Evolutionary conservation across 1,140 invertebrate species (phyloP), one percentile per base, ranked within the genome.

Genomic region (Brachionus rotundiformis): DNA sequence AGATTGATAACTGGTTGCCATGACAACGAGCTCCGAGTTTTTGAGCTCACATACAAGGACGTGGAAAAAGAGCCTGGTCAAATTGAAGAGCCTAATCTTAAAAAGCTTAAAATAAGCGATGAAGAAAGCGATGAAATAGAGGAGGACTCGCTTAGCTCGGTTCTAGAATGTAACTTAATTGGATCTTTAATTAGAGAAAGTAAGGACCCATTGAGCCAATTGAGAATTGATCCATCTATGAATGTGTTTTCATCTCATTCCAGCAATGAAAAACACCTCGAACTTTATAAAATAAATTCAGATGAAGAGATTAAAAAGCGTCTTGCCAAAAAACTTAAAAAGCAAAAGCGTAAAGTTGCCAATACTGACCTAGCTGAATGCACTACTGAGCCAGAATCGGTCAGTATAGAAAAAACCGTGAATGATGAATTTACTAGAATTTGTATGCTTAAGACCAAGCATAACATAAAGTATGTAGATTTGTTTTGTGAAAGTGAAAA

Each of bases 1-100:
- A 92, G 94, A 85, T 89, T 98, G 82, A 90, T 98, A 23, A 94
- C 94, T 44, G 96, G 95, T 10, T 93, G 91, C 82, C 91, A 91
- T 82, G 94, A 96, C 85, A 91, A 91, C 84, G 92, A 94, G 87
- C 88, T 98, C 59, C 88, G 92, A 84, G 92, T 97, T 0, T 98
- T 93, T 92, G 92, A 81, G 36, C 25, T 81, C n/a, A 81, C 2
- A 2, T 54, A 47, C n/a, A 65, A 33, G 1, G 79, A 81, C n/a
- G 31, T 68, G 11, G 79, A 68, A 71, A 19, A 41, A 19, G 33
- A 81, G 10, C 13, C 29, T 11, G 36, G 11, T 25, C 27, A 31
- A 19, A 16, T 7, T 1, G 25, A 47, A 27, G 61, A 81, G 11
- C 54, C 79, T n/a, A 54, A 71, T 19, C 68, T 81, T 16, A 65